phyloP scores from a whole-genome alignment of 1,140 invertebrate species.

The Diorhabda carinulata region DNA sequence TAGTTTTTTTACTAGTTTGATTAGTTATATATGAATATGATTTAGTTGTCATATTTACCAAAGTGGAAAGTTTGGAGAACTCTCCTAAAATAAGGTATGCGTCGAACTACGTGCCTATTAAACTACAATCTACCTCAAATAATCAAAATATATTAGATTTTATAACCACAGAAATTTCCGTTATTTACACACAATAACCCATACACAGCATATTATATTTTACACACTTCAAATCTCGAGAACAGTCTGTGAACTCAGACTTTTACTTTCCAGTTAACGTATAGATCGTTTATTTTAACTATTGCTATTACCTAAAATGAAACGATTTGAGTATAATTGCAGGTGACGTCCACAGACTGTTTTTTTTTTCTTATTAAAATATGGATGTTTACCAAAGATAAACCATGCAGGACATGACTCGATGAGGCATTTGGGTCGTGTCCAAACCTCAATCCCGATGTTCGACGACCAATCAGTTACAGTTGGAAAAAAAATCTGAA shows the following conservation, averaged over 20 bases:
- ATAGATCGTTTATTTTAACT: too few relatives aligned
- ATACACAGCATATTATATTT: conserved; percentile 1
- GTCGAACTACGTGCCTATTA: conserved; percentile 40
- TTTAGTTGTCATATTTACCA: conserved; percentile 17
- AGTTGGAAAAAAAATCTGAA: conserved; percentile 21
- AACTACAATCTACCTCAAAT: conserved; percentile 45
- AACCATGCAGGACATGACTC: background rate
- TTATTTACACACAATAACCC: conserved; percentile 33
- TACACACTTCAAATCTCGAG: background rate
- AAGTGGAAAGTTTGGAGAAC: conserved; percentile 43
- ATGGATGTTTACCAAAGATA: conserved; percentile 12
- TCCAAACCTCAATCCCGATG: conserved; percentile 6
- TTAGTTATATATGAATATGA: conserved; percentile 6
- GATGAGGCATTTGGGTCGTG: background rate
- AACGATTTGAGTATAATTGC: too few relatives aligned
- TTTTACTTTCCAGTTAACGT: too few relatives aligned
- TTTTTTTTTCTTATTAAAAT: background rate
- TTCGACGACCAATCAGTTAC: conserved; percentile 21
- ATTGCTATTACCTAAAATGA: too few relatives aligned
- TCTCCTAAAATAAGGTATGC: conserved; percentile 40
- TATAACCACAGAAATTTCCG: conserved; percentile 45
- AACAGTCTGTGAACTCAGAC: too few relatives aligned
- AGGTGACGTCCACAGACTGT: too few relatives aligned
- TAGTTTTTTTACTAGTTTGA: conserved; percentile 9
- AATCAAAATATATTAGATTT: conserved; percentile 46